Evolutionary conservation across 2,888 invertebrate species (phyloP).

Genomic region (Mycalesis mineus): DNA sequence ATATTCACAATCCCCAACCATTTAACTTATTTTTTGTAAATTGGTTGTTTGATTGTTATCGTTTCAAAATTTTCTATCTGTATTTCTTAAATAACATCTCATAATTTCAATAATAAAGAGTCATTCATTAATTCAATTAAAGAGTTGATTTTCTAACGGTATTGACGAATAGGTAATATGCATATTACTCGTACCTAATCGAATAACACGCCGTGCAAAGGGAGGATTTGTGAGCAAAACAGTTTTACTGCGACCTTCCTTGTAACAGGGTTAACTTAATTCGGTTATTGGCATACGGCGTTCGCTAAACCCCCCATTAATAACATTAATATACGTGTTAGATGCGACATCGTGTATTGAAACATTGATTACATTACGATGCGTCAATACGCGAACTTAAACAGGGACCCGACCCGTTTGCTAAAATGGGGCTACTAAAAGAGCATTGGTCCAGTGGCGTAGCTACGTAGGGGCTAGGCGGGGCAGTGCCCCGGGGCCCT

Average conservation of each 20-base stretch:
- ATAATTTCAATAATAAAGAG: too few species aligned
- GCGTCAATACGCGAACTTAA: neutral
- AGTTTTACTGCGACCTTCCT: constrained; percentile 11
- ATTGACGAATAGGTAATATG: neutral
- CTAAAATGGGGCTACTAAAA: too few species aligned
- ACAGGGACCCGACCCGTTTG: too few species aligned
- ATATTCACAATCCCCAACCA: too few species aligned
- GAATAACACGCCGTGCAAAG: constrained; percentile 22
- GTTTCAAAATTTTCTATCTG: too few species aligned
- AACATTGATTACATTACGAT: neutral
- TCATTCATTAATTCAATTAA: too few species aligned
- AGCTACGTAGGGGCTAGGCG: too few species aligned
- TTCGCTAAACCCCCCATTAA: neutral
- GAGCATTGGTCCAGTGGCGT: too few species aligned
- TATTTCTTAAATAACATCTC: too few species aligned
- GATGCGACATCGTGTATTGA: neutral
- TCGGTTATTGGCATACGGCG: constrained; percentile 9
- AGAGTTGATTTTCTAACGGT: neutral
- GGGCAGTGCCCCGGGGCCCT: too few species aligned
- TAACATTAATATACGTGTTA: neutral
- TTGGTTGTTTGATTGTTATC: too few species aligned
- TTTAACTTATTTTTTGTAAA: too few species aligned
- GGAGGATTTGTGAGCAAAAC: constrained; percentile 19
- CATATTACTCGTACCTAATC: constrained; percentile 14
- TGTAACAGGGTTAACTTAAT: constrained; percentile 14